phyloP scores from a whole-genome alignment of 2,888 invertebrate genomes.

The Drosophila crucigera region DNA sequence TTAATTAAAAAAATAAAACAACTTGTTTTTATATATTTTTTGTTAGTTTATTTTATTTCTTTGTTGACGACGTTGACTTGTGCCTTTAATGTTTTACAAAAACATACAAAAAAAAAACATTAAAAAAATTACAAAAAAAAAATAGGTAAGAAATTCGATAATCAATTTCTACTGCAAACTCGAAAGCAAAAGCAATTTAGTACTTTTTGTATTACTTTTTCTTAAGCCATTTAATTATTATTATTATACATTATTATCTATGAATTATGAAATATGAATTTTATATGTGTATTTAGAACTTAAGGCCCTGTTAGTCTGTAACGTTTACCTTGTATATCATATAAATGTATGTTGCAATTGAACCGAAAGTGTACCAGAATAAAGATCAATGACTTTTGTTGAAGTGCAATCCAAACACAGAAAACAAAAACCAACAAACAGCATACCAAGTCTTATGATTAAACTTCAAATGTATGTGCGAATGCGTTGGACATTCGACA shows the following conservation, averaged over 20 bases:
- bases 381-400: slow-evolving; percentile 84
- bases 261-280: slow-evolving; percentile 73
- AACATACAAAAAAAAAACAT: slow-evolving; percentile 36
- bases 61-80: slow-evolving; percentile 85
- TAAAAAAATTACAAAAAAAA: slow-evolving; percentile 21
- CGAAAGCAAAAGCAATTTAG: slow-evolving; percentile 50
- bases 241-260: slow-evolving; percentile 45
- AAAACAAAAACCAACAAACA: slow-evolving; percentile 64
- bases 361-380: slow-evolving; percentile 81
- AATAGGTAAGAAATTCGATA: slow-evolving; percentile 40
- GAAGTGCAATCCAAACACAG: slow-evolving; percentile 68
- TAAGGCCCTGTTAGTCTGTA: slow-evolving; percentile 71
- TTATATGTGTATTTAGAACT: slow-evolving; percentile 75
- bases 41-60: slow-evolving; percentile 70
- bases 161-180: slow-evolving; percentile 49
- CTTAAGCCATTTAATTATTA: slow-evolving; percentile 77
- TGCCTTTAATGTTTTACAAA: slow-evolving; percentile 84
- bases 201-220: slow-evolving; percentile 76
- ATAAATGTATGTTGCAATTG: slow-evolving; percentile 79
- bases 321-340: slow-evolving; percentile 70
- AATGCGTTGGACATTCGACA: slow-evolving; percentile 23
- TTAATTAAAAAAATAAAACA: slow-evolving; percentile 24
- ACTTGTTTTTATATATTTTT: slow-evolving; percentile 53
- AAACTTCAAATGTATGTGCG: slow-evolving; percentile 17
- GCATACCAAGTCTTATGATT: slow-evolving; percentile 64